These are phyloP conservation scores for Drosophila bunnanda DNA, from an alignment of 2,888 invertebrate species.

Conservation along the genomic window DNA sequence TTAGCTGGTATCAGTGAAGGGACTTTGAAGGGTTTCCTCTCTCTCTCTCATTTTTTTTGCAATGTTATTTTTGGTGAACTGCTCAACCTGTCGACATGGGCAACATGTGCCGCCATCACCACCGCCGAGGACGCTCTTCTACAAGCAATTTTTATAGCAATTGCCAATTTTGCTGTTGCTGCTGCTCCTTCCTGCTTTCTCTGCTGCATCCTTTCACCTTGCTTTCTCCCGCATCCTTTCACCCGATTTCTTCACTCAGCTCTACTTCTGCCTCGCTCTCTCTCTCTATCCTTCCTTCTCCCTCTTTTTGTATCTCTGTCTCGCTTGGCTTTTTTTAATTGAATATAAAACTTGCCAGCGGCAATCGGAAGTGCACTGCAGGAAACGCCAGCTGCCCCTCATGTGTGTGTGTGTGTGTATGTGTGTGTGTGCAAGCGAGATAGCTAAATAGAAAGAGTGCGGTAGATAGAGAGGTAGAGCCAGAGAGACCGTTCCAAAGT, in stretches of 20 bases:
- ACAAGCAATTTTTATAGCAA: slow-evolving; percentile 72
- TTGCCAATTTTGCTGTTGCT: slow-evolving; percentile 66
- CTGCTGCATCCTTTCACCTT: slow-evolving; percentile 12
- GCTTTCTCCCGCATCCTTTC: slow-evolving; percentile 12
- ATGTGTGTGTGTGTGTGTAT: slow-evolving; percentile 41
- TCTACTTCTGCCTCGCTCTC: not conserved
- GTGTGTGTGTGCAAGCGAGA: slow-evolving; percentile 22
- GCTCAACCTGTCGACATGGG: slow-evolving; percentile 44
- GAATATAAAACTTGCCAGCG: slow-evolving; percentile 76
- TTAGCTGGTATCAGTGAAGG: not conserved
- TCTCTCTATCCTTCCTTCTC: slow-evolving; percentile 7
- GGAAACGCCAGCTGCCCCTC: slow-evolving; percentile 70
- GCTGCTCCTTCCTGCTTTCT: slow-evolving; percentile 24
- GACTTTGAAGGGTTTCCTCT: not conserved
- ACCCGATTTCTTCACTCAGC: slow-evolving; percentile 1
- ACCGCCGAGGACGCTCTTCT: slow-evolving; percentile 44
- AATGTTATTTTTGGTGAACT: slow-evolving; percentile 18
- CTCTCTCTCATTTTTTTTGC: not conserved
- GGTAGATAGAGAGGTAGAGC: not conserved
- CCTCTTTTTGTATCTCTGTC: not conserved
- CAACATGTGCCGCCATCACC: slow-evolving; percentile 66
- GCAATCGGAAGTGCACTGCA: slow-evolving; percentile 76
- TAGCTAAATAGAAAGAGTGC: slow-evolving; percentile 11
- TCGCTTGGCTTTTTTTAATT: slow-evolving; percentile 60
- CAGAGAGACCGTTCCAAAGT: slow-evolving; percentile 50